Percentiles rank a stretch among this genome's conserved stretches.
These are phyloP conservation scores for Atherix ibis DNA, from an alignment of 2,888 invertebrate genomes.

Conservation along the genomic window DNA sequence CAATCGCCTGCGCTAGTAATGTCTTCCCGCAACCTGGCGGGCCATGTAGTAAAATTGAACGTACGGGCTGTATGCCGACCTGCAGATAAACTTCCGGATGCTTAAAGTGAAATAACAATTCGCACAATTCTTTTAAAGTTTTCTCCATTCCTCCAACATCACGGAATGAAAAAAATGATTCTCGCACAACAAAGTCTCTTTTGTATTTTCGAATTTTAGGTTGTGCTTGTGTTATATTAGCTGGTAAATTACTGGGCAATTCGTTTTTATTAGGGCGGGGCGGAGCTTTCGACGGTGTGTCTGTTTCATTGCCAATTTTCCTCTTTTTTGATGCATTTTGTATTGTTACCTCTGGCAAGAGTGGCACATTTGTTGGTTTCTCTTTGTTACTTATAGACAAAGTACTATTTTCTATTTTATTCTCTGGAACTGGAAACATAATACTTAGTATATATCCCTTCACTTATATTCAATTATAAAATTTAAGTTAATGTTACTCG, in stretches of 20 bases:
- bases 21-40: conserved; percentile 94
- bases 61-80: conserved; percentile 72
- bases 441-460: no score
- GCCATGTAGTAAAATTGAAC: conserved; percentile 85
- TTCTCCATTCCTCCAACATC: conserved; percentile 72
- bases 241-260: conserved; percentile 3
- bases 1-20: conserved; percentile 63
- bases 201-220: conserved; percentile 6
- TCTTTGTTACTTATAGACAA: no score
- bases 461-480: no score
- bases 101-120: conserved; percentile 67
- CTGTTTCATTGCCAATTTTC: no score
- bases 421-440: no score
- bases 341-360: no score
- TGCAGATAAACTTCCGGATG: conserved; percentile 78
- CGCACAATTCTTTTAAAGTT: conserved; percentile 52
- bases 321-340: conserved; percentile 26
- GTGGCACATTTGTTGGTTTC: no score
- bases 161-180: conserved; percentile 13
- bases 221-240: no score
- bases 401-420: no score
- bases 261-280: no score
- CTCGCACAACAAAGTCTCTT: conserved; percentile 6
- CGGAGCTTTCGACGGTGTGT: no score
- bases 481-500: no score